Evolutionary conservation across 1,140 invertebrate genomes (phyloP).

Genomic region (Drosophila mojavensis): DNA sequence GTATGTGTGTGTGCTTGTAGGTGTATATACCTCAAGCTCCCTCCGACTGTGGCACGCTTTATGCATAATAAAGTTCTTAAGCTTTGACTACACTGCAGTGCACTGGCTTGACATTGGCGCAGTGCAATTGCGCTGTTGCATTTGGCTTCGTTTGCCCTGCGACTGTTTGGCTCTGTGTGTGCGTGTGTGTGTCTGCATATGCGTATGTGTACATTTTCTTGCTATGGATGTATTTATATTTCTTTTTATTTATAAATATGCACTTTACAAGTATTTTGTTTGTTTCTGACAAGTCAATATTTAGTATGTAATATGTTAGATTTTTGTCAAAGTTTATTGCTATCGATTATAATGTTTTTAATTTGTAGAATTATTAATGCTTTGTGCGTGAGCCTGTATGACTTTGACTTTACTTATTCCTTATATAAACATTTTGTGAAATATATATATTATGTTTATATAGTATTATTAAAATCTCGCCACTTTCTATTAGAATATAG

Average conservation of each 20-base stretch:
- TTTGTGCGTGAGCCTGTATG: too few species aligned
- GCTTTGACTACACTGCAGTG: constrained; percentile 43
- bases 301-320: not conserved
- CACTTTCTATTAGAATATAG: too few species aligned
- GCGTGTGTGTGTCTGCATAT: not conserved
- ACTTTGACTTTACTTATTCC: too few species aligned
- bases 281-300: not conserved
- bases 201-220: not conserved
- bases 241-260: not conserved
- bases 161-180: not conserved
- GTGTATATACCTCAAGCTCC: constrained; percentile 50
- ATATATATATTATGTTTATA: too few species aligned
- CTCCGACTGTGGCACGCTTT: constrained; percentile 58
- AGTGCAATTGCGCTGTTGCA: constrained; percentile 61
- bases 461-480: too few species aligned
- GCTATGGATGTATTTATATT: not conserved
- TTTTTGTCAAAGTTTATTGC: not conserved
- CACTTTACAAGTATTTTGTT: not conserved
- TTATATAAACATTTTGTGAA: too few species aligned
- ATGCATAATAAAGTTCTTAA: constrained; percentile 79
- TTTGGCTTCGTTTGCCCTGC: constrained; percentile 39
- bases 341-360: not conserved
- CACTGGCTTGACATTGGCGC: constrained; percentile 68
- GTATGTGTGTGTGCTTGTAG: constrained; percentile 25
- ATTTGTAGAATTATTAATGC: too few species aligned